A percentile compares a stretch with the other conserved stretches of the same genome.
These are phyloP conservation scores for Antheraea pernyi DNA, from an alignment of 1,140 invertebrate species.

Conservation along the genomic window DNA sequence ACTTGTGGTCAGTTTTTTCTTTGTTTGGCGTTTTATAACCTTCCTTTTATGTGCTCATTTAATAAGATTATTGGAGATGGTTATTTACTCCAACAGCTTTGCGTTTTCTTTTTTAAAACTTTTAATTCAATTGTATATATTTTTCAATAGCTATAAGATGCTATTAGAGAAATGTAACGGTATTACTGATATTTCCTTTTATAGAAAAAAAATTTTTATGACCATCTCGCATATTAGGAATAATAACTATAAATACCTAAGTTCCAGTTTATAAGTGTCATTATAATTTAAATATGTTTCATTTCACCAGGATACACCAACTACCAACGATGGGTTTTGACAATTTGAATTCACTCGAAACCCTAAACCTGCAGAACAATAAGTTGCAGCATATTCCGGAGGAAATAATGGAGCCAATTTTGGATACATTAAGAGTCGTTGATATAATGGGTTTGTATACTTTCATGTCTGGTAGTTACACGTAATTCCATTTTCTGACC, in stretches of 20 bases:
- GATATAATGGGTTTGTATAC: conserved; percentile 89
- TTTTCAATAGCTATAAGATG: too few relatives aligned
- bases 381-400: conserved; percentile 89
- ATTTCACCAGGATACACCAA: conserved; percentile 84
- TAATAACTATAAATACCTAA: too few relatives aligned
- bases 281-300: background rate
- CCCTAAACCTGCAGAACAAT: conserved; percentile 92
- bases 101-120: too few relatives aligned
- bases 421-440: conserved; percentile 90
- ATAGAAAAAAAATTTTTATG: too few relatives aligned
- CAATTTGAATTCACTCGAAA: conserved; percentile 93
- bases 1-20: background rate
- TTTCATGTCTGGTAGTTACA: too few relatives aligned
- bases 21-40: background rate
- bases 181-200: too few relatives aligned
- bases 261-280: too few relatives aligned
- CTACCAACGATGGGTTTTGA: conserved; percentile 90
- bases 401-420: conserved; percentile 92
- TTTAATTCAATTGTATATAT: too few relatives aligned
- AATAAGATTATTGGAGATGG: background rate
- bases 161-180: too few relatives aligned
- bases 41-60: background rate
- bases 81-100: background rate
- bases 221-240: too few relatives aligned
- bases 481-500: too few relatives aligned